Evolutionary conservation across 2,113 vertebrate genomes (phyloP), one percentile per base, ranked within the genome.

Genomic region (Sitta europaea): DNA sequence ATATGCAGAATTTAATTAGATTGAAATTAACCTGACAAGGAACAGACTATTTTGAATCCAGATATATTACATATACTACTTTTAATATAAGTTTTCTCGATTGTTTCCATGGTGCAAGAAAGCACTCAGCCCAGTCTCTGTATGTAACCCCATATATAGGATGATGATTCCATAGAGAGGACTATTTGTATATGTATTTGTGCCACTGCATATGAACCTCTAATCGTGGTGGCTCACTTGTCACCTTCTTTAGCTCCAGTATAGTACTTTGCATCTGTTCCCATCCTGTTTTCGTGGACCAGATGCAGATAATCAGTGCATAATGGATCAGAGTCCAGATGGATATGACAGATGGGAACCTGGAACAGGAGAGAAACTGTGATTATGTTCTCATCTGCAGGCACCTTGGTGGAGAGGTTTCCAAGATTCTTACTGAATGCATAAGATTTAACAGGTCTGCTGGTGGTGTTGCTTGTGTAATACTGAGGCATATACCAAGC

Each of bases 241-340:
- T 53, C 42, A n/a, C 50, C 62, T 83, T 82, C 54, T 51, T 54
- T 83, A 62, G 55, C 43, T 92, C 63, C 86, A 35, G 11, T 19
- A 3, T 6, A 13, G 15, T 54, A 66, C 35, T 68, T 83, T 57
- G 29, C 29, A 33, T 86, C 77, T 80, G 59, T 38, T 91, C 83
- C 63, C 11, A 0, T 73, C 58, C 75, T 80, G 45, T 57, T 80
- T 77, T 67, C 45, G 6, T 54, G 51, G 63, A 77, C 76, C 93
- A 91, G 89, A 74, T 80, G 70, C 87, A 71, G 76, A 47, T 94
- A 81, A 95, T 74, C 65, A 67, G 68, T 35, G 65, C 0, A 0
- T 84, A 58, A 78, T 84, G 84, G 72, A 87, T 89, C 90, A 78
- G 77, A 48, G 65, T 86, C 84, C 92, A 89, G 73, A 91, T 81